A percentile compares a stretch with the other conserved stretches of the same genome.
Evolutionary conservation across 2,113 vertebrate species (phyloP).

Genomic region (Spea multiplicata): DNA sequence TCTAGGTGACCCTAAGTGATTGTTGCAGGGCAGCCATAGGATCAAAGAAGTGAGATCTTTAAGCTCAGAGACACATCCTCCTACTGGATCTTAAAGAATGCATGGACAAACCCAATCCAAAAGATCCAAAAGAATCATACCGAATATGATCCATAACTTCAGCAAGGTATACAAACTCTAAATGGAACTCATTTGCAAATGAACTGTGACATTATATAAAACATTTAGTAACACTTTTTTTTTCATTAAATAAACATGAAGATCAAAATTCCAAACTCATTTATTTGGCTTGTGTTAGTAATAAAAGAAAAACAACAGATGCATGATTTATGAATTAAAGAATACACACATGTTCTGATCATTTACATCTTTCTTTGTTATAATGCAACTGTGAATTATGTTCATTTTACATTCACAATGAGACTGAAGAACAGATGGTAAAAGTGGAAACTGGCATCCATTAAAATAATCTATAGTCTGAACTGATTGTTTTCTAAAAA

Average conservation of each 20-base stretch:
- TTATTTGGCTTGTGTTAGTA: conserved; percentile 38
- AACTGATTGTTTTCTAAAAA: conserved; percentile 39
- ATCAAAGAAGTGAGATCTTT: too few relatives aligned
- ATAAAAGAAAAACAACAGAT: conserved; percentile 44
- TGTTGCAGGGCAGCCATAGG: too few relatives aligned
- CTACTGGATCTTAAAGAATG: too few relatives aligned
- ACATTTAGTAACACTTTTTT: background rate
- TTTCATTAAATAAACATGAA: conserved; percentile 29
- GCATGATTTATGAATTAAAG: conserved; percentile 46
- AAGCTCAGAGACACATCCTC: too few relatives aligned
- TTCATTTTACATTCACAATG: conserved; percentile 41
- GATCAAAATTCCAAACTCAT: conserved; percentile 11
- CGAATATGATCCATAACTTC: too few relatives aligned
- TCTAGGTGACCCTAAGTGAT: too few relatives aligned
- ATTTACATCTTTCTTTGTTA: conserved; percentile 39
- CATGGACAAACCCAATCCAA: too few relatives aligned
- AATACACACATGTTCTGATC: conserved; percentile 45
- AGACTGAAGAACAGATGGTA: conserved; percentile 37
- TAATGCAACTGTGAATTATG: conserved; percentile 44
- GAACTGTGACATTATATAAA: background rate
- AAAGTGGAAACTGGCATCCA: conserved; percentile 31
- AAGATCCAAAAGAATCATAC: too few relatives aligned
- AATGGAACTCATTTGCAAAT: background rate
- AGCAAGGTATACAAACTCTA: too few relatives aligned
- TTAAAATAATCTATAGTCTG: conserved; percentile 37